Conservation (phyloP, 2,113 vertebrate species). For the Ceyx margarethae region DNA sequence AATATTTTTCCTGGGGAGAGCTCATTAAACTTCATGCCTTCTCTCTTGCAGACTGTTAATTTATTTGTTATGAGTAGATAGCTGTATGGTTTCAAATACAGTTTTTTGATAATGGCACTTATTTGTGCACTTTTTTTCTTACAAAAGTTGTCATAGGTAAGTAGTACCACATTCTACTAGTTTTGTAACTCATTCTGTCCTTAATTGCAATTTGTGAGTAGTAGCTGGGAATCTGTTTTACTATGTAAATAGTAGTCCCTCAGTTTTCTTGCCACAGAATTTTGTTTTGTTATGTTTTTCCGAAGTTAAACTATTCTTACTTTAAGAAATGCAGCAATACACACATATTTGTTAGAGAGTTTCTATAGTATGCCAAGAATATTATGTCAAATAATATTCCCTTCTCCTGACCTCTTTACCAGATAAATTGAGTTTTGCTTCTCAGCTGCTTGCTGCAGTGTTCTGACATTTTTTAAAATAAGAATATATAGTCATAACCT, state of each 20-base stretch:
- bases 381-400: neutral
- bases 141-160: neutral
- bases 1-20: fast-evolving
- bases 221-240: neutral
- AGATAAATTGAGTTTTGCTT: neutral
- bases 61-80: neutral
- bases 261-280: neutral
- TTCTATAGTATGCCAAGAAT: neutral
- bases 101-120: neutral
- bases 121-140: neutral
- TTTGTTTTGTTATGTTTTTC: neutral
- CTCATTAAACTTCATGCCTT: neutral
- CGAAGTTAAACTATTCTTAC: neutral
- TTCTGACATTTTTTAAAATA: neutral
- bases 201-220: neutral
- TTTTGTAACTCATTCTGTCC: neutral
- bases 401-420: neutral
- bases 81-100: neutral
- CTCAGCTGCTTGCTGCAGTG: neutral
- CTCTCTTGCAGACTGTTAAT: neutral
- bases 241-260: fast-evolving
- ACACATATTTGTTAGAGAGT: fast-evolving
- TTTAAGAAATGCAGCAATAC: neutral
- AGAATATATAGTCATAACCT: fast-evolving
- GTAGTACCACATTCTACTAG: neutral